A percentile compares a stretch with the other conserved stretches of the same genome.
Evolutionary conservation across 2,113 vertebrate genomes (phyloP).

Genomic region (Delphinus delphis): DNA sequence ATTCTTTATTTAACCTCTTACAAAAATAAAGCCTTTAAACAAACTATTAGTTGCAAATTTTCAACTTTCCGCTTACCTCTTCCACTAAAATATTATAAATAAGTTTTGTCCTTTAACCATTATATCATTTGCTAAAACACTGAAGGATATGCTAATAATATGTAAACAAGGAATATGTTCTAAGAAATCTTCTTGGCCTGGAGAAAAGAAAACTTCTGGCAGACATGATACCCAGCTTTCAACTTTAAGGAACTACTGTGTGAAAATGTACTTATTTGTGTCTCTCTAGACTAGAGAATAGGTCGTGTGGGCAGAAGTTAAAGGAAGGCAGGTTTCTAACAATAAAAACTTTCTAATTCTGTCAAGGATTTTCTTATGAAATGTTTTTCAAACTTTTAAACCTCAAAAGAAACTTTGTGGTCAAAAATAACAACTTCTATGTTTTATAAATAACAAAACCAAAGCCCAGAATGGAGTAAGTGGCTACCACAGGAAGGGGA

Average conservation of each 20-base stretch:
- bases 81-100: background rate
- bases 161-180: background rate
- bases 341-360: background rate
- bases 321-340: background rate
- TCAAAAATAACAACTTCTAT: background rate
- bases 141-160: background rate
- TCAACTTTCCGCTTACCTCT: background rate
- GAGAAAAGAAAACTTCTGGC: background rate
- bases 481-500: fast-evolving
- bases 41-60: background rate
- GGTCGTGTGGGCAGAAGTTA: background rate
- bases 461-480: background rate
- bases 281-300: background rate
- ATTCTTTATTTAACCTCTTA: background rate
- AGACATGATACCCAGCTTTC: background rate
- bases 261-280: background rate
- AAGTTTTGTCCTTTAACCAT: background rate
- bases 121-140: background rate
- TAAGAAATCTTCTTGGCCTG: background rate
- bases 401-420: background rate
- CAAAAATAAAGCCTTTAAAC: constrained; percentile 19
- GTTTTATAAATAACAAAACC: background rate
- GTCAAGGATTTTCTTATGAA: constrained; percentile 34
- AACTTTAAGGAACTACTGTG: background rate
- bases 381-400: background rate